Conservation (phyloP, 1,140 invertebrate genomes). For the Rhizoglyphus robini region DNA sequence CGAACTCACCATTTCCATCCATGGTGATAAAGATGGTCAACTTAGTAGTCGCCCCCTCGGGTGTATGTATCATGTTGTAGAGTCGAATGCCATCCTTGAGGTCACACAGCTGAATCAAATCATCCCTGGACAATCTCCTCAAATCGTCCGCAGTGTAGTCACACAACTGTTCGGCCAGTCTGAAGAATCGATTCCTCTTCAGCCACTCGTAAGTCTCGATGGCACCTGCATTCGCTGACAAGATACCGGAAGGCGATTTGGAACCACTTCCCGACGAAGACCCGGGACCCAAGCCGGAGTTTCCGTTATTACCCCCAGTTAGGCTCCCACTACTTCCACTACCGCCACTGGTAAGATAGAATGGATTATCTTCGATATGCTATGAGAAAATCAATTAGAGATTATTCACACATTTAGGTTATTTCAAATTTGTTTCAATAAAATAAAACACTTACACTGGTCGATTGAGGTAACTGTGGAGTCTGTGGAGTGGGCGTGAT, state of each 20-base stretch:
- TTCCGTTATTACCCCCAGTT: neutral
- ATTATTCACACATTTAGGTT: neutral
- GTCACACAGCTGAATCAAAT: constrained; percentile 84
- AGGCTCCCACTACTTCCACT: neutral
- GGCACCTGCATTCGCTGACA: constrained; percentile 48
- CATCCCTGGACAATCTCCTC: constrained; percentile 65
- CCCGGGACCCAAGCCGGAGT: neutral
- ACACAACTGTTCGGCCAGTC: constrained; percentile 56
- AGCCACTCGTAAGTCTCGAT: constrained; percentile 67
- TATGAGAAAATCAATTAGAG: neutral
- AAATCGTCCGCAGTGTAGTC: constrained; percentile 74
- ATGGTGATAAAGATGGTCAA: constrained; percentile 16
- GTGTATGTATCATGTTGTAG: constrained; percentile 61
- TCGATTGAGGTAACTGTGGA: constrained; percentile 8
- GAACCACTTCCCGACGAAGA: neutral
- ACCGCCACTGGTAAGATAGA: neutral
- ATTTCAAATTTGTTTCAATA: too few species aligned
- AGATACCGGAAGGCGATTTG: neutral
- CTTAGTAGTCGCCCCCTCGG: constrained; percentile 28
- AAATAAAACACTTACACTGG: neutral
- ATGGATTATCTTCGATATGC: constrained; percentile 7
- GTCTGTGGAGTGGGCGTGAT: neutral
- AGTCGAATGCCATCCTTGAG: constrained; percentile 73
- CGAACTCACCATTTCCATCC: constrained; percentile 4
- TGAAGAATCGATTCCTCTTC: constrained; percentile 54